Conservation (phyloP, 2,113 vertebrate species). For the Nothoprocta perdicaria region DNA sequence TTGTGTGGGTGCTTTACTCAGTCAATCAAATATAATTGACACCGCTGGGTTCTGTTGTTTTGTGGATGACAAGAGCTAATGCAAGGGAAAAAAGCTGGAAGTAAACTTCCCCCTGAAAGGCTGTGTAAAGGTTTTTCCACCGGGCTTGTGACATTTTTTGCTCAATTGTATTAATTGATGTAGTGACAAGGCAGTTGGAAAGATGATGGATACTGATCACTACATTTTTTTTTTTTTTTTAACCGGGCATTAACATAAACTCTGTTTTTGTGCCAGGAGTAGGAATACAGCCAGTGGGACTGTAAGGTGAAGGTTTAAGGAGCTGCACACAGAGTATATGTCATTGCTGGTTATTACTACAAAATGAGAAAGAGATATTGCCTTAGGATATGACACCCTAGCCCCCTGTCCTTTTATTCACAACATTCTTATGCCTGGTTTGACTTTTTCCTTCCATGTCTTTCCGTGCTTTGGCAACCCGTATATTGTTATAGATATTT, state of each 20-base stretch:
- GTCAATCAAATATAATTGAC: constrained; percentile 99
- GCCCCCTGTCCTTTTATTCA: not conserved
- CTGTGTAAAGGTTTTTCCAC: constrained; percentile 86
- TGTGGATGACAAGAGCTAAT: constrained; percentile 96
- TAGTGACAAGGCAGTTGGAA: constrained; percentile 84
- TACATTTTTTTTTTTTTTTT: constrained; percentile 77
- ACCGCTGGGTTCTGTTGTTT: constrained; percentile 96
- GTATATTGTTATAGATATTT: not conserved
- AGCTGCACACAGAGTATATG: not conserved
- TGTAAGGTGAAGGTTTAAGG: constrained; percentile 3
- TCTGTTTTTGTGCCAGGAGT: constrained; percentile 58
- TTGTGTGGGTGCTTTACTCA: constrained; percentile 99
- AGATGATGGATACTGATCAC: constrained; percentile 96
- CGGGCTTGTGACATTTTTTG: constrained; percentile 83
- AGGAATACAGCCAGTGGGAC: not conserved
- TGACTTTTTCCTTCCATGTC: not conserved
- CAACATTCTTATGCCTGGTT: no score
- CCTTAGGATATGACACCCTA: not conserved
- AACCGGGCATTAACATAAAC: constrained; percentile 74
- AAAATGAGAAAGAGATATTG: not conserved
- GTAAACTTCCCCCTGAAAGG: constrained; percentile 87
- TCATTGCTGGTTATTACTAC: not conserved
- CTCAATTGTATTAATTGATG: constrained; percentile 96
- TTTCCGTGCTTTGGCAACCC: not conserved
- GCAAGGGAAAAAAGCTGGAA: constrained; percentile 87